A percentile compares a stretch with the other conserved stretches of the same genome.
phyloP scores from a whole-genome alignment of 2,888 invertebrate species.

The Tricholauxania praeusta region DNA sequence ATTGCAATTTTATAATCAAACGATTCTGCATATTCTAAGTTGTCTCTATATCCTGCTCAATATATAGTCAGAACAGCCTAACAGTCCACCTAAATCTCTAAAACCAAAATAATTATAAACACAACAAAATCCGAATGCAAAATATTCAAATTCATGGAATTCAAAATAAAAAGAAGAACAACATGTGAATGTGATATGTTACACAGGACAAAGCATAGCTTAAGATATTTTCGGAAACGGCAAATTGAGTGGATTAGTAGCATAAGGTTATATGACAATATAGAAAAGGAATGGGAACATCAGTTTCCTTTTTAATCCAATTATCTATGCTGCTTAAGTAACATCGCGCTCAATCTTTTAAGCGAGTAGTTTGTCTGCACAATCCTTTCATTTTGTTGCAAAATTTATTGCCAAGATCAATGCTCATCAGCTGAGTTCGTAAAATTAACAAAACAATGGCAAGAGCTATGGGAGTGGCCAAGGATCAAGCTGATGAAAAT shows the following conservation, averaged over 20 bases:
- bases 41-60: neutral
- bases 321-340: slow-evolving; percentile 44
- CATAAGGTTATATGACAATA: too few relatives aligned
- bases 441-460: too few relatives aligned
- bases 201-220: neutral
- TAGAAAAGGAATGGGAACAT: too few relatives aligned
- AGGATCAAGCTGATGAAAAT: too few relatives aligned
- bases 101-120: neutral
- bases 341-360: neutral
- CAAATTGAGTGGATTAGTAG: too few relatives aligned
- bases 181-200: neutral
- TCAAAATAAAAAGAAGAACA: neutral
- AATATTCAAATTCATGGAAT: neutral
- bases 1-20: neutral
- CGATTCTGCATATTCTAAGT: neutral
- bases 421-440: neutral
- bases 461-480: too few relatives aligned
- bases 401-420: slow-evolving; percentile 8
- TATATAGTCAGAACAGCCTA: neutral
- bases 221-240: too few relatives aligned
- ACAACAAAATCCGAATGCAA: neutral
- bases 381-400: neutral
- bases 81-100: neutral
- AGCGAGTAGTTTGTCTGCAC: too few relatives aligned
- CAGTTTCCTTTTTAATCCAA: slow-evolving; percentile 42